Evolutionary conservation across 2,797 vertebrate species (phyloP).

Genomic region (Ciconia nigra): DNA sequence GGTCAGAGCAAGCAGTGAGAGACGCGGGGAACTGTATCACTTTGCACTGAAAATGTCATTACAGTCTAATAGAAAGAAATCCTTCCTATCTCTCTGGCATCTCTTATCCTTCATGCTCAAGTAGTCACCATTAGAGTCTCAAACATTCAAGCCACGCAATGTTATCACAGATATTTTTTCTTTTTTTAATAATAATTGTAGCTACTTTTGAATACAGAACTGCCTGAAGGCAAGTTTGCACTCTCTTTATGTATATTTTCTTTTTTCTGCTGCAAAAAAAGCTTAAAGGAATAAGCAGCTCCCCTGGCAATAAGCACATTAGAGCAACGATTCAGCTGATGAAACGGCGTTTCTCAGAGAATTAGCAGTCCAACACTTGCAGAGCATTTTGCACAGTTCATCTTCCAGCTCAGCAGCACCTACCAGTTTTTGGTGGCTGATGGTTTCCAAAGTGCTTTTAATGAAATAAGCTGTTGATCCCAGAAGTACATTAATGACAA

Average conservation of each 20-base stretch:
- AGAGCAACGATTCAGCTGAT: constrained; percentile 9
- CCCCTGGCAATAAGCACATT: constrained; percentile 33
- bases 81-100: background rate
- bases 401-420: constrained; percentile 15
- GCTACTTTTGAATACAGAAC: background rate
- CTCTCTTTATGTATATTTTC: background rate
- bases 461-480: background rate
- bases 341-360: constrained; percentile 13
- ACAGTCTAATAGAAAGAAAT: background rate
- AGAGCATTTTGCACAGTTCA: background rate
- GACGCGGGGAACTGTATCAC: background rate
- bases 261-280: background rate
- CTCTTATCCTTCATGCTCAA: constrained; percentile 58
- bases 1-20: background rate
- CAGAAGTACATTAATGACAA: background rate
- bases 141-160: background rate
- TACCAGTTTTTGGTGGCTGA: background rate
- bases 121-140: background rate
- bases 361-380: background rate
- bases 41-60: background rate
- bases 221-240: background rate
- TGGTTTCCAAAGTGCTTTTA: constrained; percentile 9
- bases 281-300: constrained; percentile 1
- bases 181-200: background rate
- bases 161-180: background rate